These are phyloP conservation scores for Dynastes maya DNA, from an alignment of 2,888 invertebrate species.

Conservation along the genomic window DNA sequence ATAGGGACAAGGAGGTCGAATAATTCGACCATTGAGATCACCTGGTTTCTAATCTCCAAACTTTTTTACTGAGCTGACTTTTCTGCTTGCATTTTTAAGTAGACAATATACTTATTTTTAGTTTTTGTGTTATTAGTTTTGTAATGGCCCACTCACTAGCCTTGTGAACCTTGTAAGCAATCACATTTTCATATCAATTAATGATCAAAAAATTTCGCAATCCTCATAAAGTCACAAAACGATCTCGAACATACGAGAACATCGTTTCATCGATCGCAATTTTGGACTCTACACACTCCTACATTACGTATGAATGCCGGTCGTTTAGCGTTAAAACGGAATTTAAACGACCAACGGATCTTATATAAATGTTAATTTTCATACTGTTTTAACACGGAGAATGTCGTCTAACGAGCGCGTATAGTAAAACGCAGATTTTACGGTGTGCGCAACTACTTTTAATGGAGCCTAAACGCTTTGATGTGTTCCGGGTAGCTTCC, in stretches of 20 bases:
- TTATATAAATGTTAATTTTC: conserved; percentile 33
- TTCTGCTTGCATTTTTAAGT: no score
- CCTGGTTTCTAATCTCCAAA: no score
- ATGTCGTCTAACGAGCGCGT: background rate
- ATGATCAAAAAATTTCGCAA: no score
- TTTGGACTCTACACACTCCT: background rate
- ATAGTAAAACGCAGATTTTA: conserved; percentile 33
- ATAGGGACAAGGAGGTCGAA: no score
- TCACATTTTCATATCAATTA: no score
- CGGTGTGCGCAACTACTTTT: background rate
- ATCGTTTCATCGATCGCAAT: background rate
- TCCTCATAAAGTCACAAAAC: no score
- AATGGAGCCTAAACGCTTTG: conserved; percentile 25
- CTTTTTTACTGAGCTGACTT: no score
- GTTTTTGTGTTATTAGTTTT: no score
- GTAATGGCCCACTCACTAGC: no score
- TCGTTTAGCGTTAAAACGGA: conserved; percentile 18
- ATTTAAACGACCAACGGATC: conserved; percentile 18
- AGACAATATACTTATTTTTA: no score
- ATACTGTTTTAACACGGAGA: conserved; percentile 12
- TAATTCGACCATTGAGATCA: no score
- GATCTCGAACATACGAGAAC: background rate
- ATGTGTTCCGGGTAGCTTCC: conserved; percentile 3
- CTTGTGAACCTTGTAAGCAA: no score
- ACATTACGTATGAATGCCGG: background rate